These are phyloP conservation scores for Palythoa grandiflora DNA, from an alignment of 92 coral and sea anemone genomes.

Conservation along the genomic window DNA sequence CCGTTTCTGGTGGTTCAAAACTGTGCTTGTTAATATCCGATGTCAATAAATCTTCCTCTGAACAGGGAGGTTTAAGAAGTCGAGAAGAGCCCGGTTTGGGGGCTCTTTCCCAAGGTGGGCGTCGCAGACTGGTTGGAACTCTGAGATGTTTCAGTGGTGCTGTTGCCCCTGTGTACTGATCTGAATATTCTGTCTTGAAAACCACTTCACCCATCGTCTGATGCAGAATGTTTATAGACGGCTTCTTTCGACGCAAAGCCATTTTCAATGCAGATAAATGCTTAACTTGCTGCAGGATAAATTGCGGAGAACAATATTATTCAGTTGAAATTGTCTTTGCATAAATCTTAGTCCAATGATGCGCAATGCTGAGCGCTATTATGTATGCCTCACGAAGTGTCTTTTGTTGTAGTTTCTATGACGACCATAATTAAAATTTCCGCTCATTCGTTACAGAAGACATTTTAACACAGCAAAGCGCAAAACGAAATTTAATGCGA, in stretches of 20 bases:
- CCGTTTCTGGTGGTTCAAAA: conserved; percentile 56
- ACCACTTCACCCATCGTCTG: conserved; percentile 73
- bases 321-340: background rate
- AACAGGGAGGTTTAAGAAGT: conserved; percentile 63
- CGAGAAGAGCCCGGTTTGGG: conserved; percentile 71
- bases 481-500: too few species aligned
- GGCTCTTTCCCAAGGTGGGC: conserved; percentile 73
- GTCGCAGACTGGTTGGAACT: conserved; percentile 65
- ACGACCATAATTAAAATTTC: background rate
- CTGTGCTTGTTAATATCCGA: conserved; percentile 71
- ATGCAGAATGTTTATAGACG: conserved; percentile 60
- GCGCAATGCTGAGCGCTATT: too few species aligned
- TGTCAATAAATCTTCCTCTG: conserved; percentile 25
- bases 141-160: conserved; percentile 69
- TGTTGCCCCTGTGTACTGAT: conserved; percentile 67
- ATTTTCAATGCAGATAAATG: background rate
- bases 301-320: background rate
- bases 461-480: too few species aligned
- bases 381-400: background rate
- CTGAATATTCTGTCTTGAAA: conserved; percentile 77
- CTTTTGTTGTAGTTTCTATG: background rate
- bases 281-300: background rate
- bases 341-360: too few species aligned
- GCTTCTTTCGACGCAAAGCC: conserved; percentile 57
- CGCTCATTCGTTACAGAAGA: background rate